Evolutionary conservation across 2,797 vertebrate genomes (phyloP), one percentile per base, ranked within the genome.

Genomic region (Centroberyx gerrardi): DNA sequence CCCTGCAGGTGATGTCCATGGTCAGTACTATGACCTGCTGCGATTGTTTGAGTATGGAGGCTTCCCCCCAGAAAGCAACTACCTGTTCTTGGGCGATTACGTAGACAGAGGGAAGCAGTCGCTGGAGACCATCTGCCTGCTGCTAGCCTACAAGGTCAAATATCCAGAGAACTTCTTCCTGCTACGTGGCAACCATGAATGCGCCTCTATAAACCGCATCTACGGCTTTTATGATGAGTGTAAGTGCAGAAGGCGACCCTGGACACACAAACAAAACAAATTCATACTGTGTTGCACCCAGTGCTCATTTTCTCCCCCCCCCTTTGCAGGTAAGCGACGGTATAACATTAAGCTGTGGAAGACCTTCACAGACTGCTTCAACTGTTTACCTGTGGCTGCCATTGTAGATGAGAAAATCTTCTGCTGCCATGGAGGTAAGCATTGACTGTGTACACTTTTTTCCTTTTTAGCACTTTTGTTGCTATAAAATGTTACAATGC

Each of bases 271-370:
- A n/a, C 7, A 13, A 18, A 18, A 3, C 10, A 53, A 0, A 44
- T 18, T 3, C 56, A 1, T 36, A 4, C 10, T 60, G 7, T 9
- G 4, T 38, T 18, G 31, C 2, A 14, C 10, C 31, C 8, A 36
- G 8, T 29, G 8, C 10, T 67, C 7, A 15, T 42, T 36, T 12
- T 8, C 2, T 31, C 0, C 31, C 3, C 5, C 14, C 15, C 27
- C 40, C 13, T 46, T 36, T 0, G 0, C 74, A 99, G 97, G 98
- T 93, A 99, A 99, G 91, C 94, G 98, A 58, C 93, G 98, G 67
- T 99, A 99, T 92, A 99, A 99, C 92, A 99, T 99, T 72, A 99
- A 99, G 83, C 94, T 99, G 68, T 99, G 98, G 98, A 99, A 99
- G 88, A 99, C 98, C 0, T 99, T 99, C 93, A 99, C 98, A 0